Base-by-base conservation (phyloP, 1,140 invertebrate species). In the Bombus impatiens region DNA sequence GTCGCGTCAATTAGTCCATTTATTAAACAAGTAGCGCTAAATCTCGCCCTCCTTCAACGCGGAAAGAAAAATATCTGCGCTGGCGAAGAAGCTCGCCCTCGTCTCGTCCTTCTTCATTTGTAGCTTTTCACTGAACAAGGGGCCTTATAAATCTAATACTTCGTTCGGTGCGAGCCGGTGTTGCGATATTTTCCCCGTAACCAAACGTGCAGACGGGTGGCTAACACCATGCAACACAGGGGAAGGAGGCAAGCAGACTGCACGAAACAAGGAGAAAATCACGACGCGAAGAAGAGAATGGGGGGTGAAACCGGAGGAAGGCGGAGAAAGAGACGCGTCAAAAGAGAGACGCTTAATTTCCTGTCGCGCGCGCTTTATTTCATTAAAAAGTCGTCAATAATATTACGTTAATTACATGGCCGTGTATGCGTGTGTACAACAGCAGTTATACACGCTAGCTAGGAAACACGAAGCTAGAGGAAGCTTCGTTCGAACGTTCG, bases 311-410 rank as follows among this genome's bases (percentile, higher is more conserved):
- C 18, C 15, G 72, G 8, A 6, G 78, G 44, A 76, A 71, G 78
- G 76, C 47, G 71, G 53, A 82, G 80, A 37, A 68, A 44, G 82
- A 86, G 88, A 74, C 65, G 77, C 65, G 83, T 88, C 72, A 80
- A 78, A 79, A 89, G 87, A 82, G 89, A 71, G 83, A 83, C 59
- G 82, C 85, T 91, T 91, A 91, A 91, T 91, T 91, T 91, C 90
- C 90, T 87, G 84, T 85, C 87, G 78, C 82, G 78, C 70, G 78
- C 59, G 85, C 78, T 91, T 91, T 88, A 91, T 91, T 91, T 87
- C 86, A 87, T 91, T 90, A 91, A 91, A 91, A 91, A 89, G 86
- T 91, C 90, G 86, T 91, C 91, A 88, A 90, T 91, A 87, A 88
- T 47, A 78, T 91, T 91, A 88, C 86, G 88, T 87, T 86, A 88